phyloP scores from a whole-genome alignment of 1,140 invertebrate species.

The Cydia splendana region DNA sequence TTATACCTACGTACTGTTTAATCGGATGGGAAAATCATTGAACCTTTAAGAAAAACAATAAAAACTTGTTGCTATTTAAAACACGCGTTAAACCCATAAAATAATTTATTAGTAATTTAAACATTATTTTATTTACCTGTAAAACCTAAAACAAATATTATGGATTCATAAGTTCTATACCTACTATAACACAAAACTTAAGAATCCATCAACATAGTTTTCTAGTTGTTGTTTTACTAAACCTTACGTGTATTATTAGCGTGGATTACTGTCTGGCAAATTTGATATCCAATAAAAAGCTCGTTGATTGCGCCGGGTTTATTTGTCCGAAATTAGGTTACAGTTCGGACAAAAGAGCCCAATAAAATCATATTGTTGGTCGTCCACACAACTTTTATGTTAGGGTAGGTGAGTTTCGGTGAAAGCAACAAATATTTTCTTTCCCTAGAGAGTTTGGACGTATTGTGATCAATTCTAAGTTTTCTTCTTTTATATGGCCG shows the following conservation, averaged over 20 bases:
- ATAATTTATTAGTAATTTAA: no score
- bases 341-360: constrained; percentile 25
- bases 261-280: constrained; percentile 10
- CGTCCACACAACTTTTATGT: constrained; percentile 22
- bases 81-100: no score
- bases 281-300: constrained; percentile 31
- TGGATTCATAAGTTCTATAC: no score
- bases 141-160: no score
- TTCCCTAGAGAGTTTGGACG: neutral
- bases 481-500: no score
- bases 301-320: constrained; percentile 22
- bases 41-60: no score
- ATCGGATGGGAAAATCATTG: no score
- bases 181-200: no score
- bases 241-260: neutral
- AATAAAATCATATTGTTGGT: constrained; percentile 33
- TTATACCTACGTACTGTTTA: no score
- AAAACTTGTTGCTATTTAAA: no score
- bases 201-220: neutral
- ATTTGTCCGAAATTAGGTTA: constrained; percentile 30
- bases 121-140: no score
- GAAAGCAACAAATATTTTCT: constrained; percentile 26
- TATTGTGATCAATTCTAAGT: no score
- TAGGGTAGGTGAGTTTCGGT: constrained; percentile 12
- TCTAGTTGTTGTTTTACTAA: neutral